Evolutionary conservation across 2,113 vertebrate genomes (phyloP), one percentile per base, ranked within the genome.

Genomic region (Ictidomys tridecemlineatus): DNA sequence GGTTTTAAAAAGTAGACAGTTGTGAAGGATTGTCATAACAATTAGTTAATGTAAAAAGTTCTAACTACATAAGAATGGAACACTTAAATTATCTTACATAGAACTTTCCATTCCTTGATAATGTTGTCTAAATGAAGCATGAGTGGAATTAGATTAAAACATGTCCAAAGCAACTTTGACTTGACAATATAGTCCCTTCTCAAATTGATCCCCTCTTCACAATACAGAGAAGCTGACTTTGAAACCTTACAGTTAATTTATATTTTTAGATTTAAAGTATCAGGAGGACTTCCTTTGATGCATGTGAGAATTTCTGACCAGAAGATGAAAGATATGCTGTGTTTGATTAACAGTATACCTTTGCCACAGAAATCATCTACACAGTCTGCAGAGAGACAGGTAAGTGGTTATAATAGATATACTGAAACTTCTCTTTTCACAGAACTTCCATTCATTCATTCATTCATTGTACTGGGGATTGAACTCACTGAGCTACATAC

Each of bases 261-360:
- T 61, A 8, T 87, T 90, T 95, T 30, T 73, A 99, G 99, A 97
- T 99, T 99, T 97, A 99, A 99, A 98, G 98, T 99, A 17, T 99
- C 99, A 0, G 99, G 99, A 20, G 99, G 99, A 76, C 99, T 99
- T 95, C 99, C 99, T 1, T 97, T 99, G 96, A 98, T 99, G 91
- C 99, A 99, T 3, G 69, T 99, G 61, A 99, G 98, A 94, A 98
- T 99, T 93, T 99, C 99, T 0, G 99, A 99, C 96, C 98, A 99
- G 98, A 99, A 99, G 98, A 99, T 99, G 85, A 99, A 99, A 82
- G 98, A 98, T 7, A 90, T 99, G 48, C 95, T 99, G 13, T 98
- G 99, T 84, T 98, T 99, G 91, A 96, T 99, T 24, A 97, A 99
- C 73, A 99, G 99, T 97, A 99, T 99, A 96, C 99, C 99, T 0